A percentile compares a stretch with the other conserved stretches of the same genome.
Conservation (phyloP, 1,140 invertebrate species). For the Scaptomyza pallida region DNA sequence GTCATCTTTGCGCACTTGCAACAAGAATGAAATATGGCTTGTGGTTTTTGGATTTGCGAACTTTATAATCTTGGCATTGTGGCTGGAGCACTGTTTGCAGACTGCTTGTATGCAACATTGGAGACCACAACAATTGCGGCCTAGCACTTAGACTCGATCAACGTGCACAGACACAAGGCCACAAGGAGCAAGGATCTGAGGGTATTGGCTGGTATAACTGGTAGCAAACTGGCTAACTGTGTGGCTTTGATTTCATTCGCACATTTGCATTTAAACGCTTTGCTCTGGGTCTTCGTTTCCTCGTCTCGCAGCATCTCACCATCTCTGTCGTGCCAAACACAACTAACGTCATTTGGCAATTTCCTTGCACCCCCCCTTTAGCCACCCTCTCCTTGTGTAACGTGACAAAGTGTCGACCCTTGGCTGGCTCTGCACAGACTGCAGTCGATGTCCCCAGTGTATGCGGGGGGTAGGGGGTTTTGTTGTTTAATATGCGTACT, state of each 20-base stretch:
- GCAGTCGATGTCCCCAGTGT: background rate
- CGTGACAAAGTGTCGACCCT: constrained; percentile 45
- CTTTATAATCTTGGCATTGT: constrained; percentile 52
- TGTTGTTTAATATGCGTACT: constrained; percentile 63
- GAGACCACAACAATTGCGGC: constrained; percentile 60
- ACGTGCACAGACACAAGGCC: constrained; percentile 7
- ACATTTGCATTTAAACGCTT: constrained; percentile 58
- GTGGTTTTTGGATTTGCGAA: constrained; percentile 54
- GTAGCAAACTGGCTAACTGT: constrained; percentile 28
- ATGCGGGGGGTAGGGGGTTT: background rate
- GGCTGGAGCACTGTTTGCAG: constrained; percentile 39
- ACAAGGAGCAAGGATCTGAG: background rate
- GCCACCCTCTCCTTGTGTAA: constrained; percentile 7
- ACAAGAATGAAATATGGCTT: constrained; percentile 42
- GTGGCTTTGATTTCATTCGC: constrained; percentile 60
- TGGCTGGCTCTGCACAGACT: background rate
- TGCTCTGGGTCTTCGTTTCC: constrained; percentile 7
- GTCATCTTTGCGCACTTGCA: no score
- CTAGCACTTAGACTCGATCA: constrained; percentile 41
- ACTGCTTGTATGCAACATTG: constrained; percentile 29
- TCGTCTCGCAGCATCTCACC: no score
- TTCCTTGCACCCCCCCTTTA: constrained; percentile 26
- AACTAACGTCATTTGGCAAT: constrained; percentile 60
- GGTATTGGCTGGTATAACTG: background rate
- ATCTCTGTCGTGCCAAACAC: constrained; percentile 21